A percentile compares a stretch with the other conserved stretches of the same genome.
These are phyloP conservation scores for Pica pica DNA, from an alignment of 2,113 vertebrate genomes.

Conservation along the genomic window DNA sequence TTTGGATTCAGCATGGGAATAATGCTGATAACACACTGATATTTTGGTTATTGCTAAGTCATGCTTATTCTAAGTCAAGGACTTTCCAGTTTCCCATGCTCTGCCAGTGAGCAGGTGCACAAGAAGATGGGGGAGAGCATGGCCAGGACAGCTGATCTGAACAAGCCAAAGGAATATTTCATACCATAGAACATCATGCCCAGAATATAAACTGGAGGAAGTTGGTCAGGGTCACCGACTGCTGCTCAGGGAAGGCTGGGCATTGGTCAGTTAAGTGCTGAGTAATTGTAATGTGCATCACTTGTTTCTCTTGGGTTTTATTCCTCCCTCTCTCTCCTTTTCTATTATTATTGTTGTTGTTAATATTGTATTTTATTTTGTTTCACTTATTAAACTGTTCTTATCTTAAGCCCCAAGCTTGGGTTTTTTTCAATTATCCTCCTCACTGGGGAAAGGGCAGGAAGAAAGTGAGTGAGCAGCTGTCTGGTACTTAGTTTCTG, in stretches of 20 bases:
- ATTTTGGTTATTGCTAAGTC: neutral
- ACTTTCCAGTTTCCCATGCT: neutral
- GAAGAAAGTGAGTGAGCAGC: neutral
- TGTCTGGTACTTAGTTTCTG: neutral
- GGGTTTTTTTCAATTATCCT: neutral
- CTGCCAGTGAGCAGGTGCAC: neutral
- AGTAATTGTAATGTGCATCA: neutral
- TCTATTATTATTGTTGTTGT: neutral
- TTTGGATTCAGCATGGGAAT: neutral
- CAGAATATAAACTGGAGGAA: neutral
- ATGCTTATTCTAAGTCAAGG: neutral
- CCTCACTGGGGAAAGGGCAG: neutral
- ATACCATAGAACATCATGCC: neutral
- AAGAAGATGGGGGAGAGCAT: neutral
- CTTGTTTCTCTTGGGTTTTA: neutral
- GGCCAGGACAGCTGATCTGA: neutral
- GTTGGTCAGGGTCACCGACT: neutral
- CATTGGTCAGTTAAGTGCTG: neutral
- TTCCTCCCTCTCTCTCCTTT: neutral
- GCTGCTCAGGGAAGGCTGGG: neutral
- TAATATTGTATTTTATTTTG: neutral
- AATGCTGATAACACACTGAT: neutral
- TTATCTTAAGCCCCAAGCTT: neutral
- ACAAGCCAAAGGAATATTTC: neutral
- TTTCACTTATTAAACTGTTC: neutral